Conservation (phyloP, 37 sponge, comb jelly and placozoan genomes). For the Diacarnus erythraeanus region DNA sequence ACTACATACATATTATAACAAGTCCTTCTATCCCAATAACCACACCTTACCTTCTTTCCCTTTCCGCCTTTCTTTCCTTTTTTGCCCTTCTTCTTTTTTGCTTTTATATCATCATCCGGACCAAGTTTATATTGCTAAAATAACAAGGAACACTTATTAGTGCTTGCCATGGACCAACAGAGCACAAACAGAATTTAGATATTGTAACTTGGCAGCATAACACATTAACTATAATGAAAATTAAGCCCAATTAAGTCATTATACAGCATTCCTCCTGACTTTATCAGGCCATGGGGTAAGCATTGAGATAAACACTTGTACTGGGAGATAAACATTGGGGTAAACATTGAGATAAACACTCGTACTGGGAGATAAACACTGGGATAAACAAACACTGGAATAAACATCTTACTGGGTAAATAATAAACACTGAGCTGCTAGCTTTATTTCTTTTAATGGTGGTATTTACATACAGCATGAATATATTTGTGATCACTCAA, state of each 20-base stretch:
- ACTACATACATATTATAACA: neutral
- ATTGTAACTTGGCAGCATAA: too few species aligned
- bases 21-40: neutral
- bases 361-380: too few species aligned
- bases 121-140: conserved; percentile 71
- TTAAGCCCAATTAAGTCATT: too few species aligned
- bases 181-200: too few species aligned
- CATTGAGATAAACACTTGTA: too few species aligned
- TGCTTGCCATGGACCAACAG: neutral
- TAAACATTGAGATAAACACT: too few species aligned
- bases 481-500: conserved; percentile 75
- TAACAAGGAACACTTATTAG: neutral
- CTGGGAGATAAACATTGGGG: too few species aligned
- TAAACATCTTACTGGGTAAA: neutral
- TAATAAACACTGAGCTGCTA: too few species aligned
- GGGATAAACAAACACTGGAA: neutral
- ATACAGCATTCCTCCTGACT: too few species aligned
- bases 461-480: conserved; percentile 67
- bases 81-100: conserved; percentile 47
- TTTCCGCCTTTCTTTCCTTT: conserved; percentile 80
- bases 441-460: too few species aligned
- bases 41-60: conserved; percentile 37
- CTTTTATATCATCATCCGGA: conserved; percentile 69
- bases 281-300: too few species aligned
- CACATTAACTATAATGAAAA: too few species aligned